phyloP scores from a whole-genome alignment of 2,113 vertebrate species.

The Hystrix cristata region DNA sequence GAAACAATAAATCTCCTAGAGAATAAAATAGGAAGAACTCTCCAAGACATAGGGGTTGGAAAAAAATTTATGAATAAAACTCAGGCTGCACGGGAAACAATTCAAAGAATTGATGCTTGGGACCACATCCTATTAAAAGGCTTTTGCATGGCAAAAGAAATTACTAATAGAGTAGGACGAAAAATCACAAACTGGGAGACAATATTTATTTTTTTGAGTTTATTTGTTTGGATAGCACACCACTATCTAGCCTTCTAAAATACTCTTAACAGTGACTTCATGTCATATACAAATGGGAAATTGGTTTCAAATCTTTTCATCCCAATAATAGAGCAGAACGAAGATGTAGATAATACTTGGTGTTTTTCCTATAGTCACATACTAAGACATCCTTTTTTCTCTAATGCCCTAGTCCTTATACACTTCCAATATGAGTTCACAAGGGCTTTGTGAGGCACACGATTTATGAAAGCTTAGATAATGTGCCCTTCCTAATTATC shows the following conservation, averaged over 20 bases:
- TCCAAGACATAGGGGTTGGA: too few relatives aligned
- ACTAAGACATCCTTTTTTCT: neutral
- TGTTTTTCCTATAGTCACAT: neutral
- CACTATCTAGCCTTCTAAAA: neutral
- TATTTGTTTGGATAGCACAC: neutral
- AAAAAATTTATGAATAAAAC: too few relatives aligned
- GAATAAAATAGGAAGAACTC: too few relatives aligned
- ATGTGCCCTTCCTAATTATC: neutral
- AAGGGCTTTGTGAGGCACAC: neutral
- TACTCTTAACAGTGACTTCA: neutral
- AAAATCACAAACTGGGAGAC: too few relatives aligned
- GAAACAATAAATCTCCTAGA: too few relatives aligned
- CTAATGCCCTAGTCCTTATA: neutral
- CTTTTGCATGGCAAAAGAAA: too few relatives aligned
- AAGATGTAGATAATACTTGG: neutral
- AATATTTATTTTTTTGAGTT: constrained; percentile 38
- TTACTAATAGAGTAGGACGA: too few relatives aligned
- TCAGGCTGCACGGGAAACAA: too few relatives aligned
- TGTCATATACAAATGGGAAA: constrained; percentile 19
- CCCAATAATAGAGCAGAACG: neutral
- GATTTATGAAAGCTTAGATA: neutral
- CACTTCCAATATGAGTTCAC: neutral
- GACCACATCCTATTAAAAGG: too few relatives aligned
- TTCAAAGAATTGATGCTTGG: too few relatives aligned
- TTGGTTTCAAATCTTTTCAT: neutral